Conservation (phyloP, 2,797 vertebrate genomes). For the Enteromius unitaeniatus region DNA sequence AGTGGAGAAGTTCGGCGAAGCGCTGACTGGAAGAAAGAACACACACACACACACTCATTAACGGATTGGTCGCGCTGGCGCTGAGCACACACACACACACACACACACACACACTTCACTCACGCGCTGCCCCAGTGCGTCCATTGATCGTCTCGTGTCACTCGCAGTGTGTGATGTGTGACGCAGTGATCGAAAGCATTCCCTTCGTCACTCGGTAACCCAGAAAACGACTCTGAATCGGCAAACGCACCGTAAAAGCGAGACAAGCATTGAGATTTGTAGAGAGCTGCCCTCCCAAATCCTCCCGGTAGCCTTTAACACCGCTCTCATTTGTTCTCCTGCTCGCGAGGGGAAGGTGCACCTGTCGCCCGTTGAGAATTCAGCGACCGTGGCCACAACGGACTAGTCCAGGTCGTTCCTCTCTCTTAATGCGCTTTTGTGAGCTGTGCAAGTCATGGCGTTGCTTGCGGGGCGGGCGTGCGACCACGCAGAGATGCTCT, state of each 20-base stretch:
- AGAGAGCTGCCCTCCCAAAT: neutral
- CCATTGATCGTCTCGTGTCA: conserved; percentile 75
- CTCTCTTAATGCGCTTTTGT: neutral
- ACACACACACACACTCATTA: conserved; percentile 48
- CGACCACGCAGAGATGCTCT: conserved; percentile 63
- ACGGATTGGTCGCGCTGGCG: conserved; percentile 23
- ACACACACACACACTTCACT: conserved; percentile 51
- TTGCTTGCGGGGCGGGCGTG: conserved; percentile 70
- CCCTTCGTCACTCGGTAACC: conserved; percentile 11
- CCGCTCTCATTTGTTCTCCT: conserved; percentile 29
- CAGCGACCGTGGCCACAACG: conserved; percentile 41
- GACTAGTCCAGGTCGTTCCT: conserved; percentile 32
- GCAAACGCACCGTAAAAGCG: neutral
- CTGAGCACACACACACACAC: conserved; percentile 43
- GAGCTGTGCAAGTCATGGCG: conserved; percentile 33
- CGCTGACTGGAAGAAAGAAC: conserved; percentile 71
- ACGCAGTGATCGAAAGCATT: conserved; percentile 49
- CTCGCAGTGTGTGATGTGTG: conserved; percentile 42
- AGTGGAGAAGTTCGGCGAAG: conserved; percentile 60
- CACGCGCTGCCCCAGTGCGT: conserved; percentile 68
- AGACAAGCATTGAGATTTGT: conserved; percentile 16
- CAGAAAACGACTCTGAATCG: conserved; percentile 2
- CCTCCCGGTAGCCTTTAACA: neutral
- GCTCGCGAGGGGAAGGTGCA: conserved; percentile 60
- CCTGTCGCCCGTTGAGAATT: conserved; percentile 72